Conservation (phyloP, 2,113 vertebrate species). For the Acrocephalus arundinaceus region DNA sequence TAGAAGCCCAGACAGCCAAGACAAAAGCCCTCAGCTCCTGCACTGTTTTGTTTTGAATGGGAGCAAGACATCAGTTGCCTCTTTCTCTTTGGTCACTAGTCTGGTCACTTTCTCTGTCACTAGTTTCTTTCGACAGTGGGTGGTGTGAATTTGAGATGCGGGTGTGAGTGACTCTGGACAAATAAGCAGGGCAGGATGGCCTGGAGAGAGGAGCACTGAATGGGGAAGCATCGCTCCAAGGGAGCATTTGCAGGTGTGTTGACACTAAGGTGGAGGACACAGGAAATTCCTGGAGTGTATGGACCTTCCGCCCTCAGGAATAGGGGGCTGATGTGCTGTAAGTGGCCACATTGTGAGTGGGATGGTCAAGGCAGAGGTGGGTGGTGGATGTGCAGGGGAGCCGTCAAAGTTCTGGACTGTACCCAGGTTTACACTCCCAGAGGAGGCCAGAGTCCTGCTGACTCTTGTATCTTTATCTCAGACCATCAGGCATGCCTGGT, state of each 20-base stretch:
- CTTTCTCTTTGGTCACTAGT: neutral
- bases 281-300: neutral
- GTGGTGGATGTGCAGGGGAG: neutral
- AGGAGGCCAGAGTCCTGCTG: neutral
- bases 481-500: neutral
- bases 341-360: neutral
- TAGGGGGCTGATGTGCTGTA: neutral
- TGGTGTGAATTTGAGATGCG: neutral
- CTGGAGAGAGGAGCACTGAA: neutral
- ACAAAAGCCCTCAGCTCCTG: neutral
- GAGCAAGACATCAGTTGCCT: neutral
- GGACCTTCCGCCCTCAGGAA: neutral
- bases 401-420: neutral
- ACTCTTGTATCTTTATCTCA: neutral
- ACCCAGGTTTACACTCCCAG: neutral
- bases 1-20: neutral
- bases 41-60: neutral
- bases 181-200: neutral
- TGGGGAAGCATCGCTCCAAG: neutral
- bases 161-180: neutral
- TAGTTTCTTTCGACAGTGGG: neutral
- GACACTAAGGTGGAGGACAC: neutral
- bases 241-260: neutral
- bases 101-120: neutral
- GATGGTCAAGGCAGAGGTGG: neutral